Evolutionary conservation across 2,113 vertebrate genomes (phyloP).

Genomic region (Cryptoleucopteryx plumbea): DNA sequence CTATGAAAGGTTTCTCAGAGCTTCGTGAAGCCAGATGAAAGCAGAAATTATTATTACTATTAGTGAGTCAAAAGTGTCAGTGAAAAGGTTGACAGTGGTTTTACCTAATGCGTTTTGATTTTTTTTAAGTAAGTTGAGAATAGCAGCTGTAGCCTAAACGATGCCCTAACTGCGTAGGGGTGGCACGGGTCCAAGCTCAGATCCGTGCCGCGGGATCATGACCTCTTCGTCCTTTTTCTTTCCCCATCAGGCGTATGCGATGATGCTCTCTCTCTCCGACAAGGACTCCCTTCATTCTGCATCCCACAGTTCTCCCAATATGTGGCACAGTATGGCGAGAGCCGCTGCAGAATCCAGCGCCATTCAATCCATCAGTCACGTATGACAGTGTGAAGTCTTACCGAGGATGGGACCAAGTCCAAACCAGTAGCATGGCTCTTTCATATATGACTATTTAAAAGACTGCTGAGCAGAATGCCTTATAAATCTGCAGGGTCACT

Average conservation of each 20-base stretch:
- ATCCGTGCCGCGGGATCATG: rapidly evolving
- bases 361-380: constrained; percentile 95
- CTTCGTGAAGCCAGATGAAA: constrained; percentile 36
- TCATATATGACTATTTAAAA: constrained; percentile 78
- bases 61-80: neutral
- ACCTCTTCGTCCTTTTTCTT: constrained; percentile 12
- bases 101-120: neutral
- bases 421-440: constrained; percentile 75
- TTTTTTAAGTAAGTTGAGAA: neutral
- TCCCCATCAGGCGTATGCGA: constrained; percentile 86
- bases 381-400: constrained; percentile 83
- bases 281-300: constrained; percentile 91
- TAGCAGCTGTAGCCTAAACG: neutral
- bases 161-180: rapidly evolving
- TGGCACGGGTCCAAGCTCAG: neutral
- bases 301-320: constrained; percentile 82
- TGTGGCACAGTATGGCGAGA: constrained; percentile 96
- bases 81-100: constrained; percentile 27
- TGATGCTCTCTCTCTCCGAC: constrained; percentile 97
- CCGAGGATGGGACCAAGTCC: constrained; percentile 80
- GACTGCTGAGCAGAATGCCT: constrained; percentile 90
- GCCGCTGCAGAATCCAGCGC: constrained; percentile 90
- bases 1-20: constrained; percentile 15
- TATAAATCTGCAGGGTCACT: constrained; percentile 85
- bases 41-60: neutral